These are phyloP conservation scores for Regulus satrapa DNA, from an alignment of 2,113 vertebrate genomes.

Conservation along the genomic window DNA sequence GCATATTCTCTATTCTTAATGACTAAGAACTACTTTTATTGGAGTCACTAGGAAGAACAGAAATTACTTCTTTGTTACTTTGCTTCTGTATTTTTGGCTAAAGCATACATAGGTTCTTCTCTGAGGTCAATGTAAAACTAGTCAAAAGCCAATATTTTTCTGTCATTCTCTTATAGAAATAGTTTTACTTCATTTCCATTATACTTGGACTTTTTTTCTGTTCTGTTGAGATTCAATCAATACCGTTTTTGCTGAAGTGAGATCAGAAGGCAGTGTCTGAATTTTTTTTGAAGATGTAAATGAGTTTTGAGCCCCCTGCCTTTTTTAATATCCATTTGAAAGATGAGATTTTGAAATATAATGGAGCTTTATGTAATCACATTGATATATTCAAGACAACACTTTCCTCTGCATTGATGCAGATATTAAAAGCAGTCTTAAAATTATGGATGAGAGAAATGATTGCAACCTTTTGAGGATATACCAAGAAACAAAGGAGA, in stretches of 20 bases:
- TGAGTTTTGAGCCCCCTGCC: not conserved
- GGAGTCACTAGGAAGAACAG: not conserved
- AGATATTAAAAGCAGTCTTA: not conserved
- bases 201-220: not conserved
- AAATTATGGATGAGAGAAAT: not conserved
- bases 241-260: not conserved
- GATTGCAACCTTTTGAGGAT: not conserved
- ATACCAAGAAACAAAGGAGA: not conserved
- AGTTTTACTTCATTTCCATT: not conserved
- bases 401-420: not conserved
- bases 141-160: not conserved
- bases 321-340: not conserved
- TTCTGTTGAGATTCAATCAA: not conserved
- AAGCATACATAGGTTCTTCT: not conserved
- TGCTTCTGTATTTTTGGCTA: not conserved
- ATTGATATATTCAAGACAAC: not conserved
- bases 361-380: not conserved
- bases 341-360: not conserved
- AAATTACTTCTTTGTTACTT: not conserved
- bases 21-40: not conserved
- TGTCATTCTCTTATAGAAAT: not conserved
- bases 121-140: not conserved
- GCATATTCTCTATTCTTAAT: not conserved
- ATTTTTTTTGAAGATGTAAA: not conserved
- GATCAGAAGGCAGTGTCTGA: not conserved